Evolutionary conservation across 1,140 invertebrate genomes (phyloP), one percentile per base, ranked within the genome.

Genomic region (Euglossa dilemma): DNA sequence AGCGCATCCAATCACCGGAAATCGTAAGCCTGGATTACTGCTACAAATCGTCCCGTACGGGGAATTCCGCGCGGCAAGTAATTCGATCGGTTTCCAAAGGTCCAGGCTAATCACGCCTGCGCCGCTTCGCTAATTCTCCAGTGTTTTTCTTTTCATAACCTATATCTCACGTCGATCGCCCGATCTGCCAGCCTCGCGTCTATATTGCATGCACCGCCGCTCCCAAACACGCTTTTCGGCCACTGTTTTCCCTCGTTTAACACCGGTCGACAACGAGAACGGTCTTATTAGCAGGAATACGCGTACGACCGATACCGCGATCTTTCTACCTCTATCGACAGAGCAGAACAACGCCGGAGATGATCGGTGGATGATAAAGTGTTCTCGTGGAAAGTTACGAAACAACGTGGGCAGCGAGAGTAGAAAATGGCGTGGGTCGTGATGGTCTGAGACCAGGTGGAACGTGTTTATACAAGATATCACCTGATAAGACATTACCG

Each of bases 381-480:
- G 75, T 72, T 85, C 87, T 69, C 36, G 57, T 84, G 87, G 77
- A 81, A 89, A 83, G 87, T 89, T 89, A 89, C 87, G 87, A 88
- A 89, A 86, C 67, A 84, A 88, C 84, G 76, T 89, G 87, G 84
- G 73, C 84, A 89, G 87, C 72, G 52, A 75, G 80, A 50, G 86
- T 86, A 88, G 87, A 89, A 88, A 89, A 89, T 84, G 80, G 87
- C 88, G 85, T 89, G 88, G 87, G 85, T 75, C 77, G 85, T 81
- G 85, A 79, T 76, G 81, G 73, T 70, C 77, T 80, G 67, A 70
- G 85, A 87, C 87, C 88, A 89, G 88, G 88, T 89, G 88, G 85
- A 88, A 89, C 88, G 75, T 89, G 87, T 89, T 89, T 89, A 83
- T 86, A 89, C 88, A 89, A 89, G 88, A 89, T 89, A 89, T 52